Conservation (phyloP, 1,140 invertebrate species). For the Heliconius congener region DNA sequence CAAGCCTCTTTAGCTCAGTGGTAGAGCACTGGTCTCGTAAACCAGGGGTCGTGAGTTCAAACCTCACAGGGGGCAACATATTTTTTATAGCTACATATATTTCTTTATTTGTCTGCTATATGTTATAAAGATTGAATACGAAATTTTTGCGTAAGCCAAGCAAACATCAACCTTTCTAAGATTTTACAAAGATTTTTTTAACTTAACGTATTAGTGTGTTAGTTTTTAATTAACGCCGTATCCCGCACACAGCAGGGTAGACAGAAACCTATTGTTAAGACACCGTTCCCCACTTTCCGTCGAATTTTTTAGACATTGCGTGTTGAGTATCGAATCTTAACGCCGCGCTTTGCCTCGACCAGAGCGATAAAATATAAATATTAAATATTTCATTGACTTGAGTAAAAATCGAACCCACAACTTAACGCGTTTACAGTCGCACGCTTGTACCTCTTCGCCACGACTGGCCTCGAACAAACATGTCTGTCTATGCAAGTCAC, state of each 20-base stretch:
- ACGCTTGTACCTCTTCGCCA: no score
- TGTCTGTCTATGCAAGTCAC: no score
- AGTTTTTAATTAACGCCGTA: not conserved
- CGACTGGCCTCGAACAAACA: no score
- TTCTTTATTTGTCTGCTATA: not conserved
- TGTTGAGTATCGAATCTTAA: not conserved
- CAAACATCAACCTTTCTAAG: no score
- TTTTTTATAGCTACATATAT: not conserved
- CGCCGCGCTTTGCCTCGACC: not conserved
- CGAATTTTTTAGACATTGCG: not conserved
- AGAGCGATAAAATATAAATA: no score
- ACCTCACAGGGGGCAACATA: not conserved
- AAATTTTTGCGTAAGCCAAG: no score
- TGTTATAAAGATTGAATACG: not conserved
- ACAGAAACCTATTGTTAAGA: not conserved
- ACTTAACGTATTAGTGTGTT: no score
- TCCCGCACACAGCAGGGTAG: not conserved
- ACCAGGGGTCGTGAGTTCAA: slow-evolving; percentile 9
- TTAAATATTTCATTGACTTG: no score
- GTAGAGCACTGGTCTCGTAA: slow-evolving; percentile 8
- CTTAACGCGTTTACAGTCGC: no score
- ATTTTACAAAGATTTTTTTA: not conserved
- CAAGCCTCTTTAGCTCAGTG: slow-evolving; percentile 8
- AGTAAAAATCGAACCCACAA: no score
- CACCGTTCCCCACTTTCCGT: no score